phyloP scores from a whole-genome alignment of 2,113 vertebrate genomes.

The Cochlearius cochlearius region DNA sequence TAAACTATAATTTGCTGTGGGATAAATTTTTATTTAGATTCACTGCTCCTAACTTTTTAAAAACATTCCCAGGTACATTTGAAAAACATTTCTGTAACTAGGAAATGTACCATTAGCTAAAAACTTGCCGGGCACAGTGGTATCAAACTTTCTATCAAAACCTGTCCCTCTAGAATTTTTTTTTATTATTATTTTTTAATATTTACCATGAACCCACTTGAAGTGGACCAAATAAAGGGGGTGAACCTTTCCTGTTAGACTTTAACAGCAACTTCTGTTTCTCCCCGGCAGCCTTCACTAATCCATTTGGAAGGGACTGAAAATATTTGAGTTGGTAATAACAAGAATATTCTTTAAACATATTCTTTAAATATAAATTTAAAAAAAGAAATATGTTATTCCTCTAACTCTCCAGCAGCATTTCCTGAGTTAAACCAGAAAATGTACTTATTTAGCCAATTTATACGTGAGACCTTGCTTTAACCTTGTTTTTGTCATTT shows the following conservation, averaged over 20 bases:
- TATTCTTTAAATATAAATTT: background rate
- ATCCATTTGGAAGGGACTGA: background rate
- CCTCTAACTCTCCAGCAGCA: background rate
- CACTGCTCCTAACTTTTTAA: background rate
- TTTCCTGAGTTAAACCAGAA: constrained; percentile 31
- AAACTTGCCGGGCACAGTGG: background rate
- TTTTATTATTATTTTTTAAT: background rate
- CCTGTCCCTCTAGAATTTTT: background rate
- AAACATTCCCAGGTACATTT: background rate
- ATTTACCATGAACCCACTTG: background rate
- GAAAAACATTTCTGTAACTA: background rate
- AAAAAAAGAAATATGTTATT: background rate
- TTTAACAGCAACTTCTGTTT: constrained; percentile 3
- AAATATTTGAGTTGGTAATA: background rate
- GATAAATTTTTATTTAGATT: background rate
- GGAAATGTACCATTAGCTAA: background rate
- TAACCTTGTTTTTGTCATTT: background rate
- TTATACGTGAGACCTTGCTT: background rate
- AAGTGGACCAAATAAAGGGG: background rate
- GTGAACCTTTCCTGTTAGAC: background rate
- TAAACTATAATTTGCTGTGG: background rate
- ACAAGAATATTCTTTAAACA: background rate
- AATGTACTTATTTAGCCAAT: constrained; percentile 6
- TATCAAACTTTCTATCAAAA: constrained; percentile 35
- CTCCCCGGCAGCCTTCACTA: background rate